A percentile compares a stretch with the other conserved stretches of the same genome.
Conservation (phyloP, 2,888 invertebrate species). For the Eugnorisma glareosa region DNA sequence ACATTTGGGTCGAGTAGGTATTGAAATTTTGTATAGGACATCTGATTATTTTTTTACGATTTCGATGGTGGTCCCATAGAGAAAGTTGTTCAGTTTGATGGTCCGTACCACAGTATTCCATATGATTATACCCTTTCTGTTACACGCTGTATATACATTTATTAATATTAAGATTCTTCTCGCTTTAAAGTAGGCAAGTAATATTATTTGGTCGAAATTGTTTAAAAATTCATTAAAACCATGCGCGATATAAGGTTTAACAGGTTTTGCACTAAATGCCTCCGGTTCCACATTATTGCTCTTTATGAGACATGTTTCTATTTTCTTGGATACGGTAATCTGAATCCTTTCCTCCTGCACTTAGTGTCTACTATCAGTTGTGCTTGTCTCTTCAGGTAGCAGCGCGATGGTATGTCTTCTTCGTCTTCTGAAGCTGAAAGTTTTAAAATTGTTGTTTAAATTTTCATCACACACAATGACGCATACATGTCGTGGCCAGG, state of each 20-base stretch:
- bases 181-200: not conserved
- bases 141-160: too few relatives aligned
- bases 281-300: not conserved
- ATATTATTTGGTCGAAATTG: not conserved
- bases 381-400: slow-evolving; percentile 95
- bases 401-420: slow-evolving; percentile 95
- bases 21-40: too few relatives aligned
- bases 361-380: slow-evolving; percentile 96
- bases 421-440: slow-evolving; percentile 93
- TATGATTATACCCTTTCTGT: too few relatives aligned
- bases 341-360: slow-evolving; percentile 93
- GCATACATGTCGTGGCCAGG: too few relatives aligned
- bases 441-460: not conserved
- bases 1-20: too few relatives aligned
- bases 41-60: too few relatives aligned
- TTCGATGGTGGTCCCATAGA: too few relatives aligned
- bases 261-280: not conserved
- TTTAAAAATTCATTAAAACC: not conserved
- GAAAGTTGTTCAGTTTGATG: too few relatives aligned
- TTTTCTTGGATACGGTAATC: slow-evolving; percentile 84
- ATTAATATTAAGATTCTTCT: not conserved
- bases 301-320: slow-evolving; percentile 44
- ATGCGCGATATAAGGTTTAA: not conserved
- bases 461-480: not conserved
- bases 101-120: too few relatives aligned